Conservation (phyloP, 2,113 vertebrate genomes). For the Lathamus discolor region DNA sequence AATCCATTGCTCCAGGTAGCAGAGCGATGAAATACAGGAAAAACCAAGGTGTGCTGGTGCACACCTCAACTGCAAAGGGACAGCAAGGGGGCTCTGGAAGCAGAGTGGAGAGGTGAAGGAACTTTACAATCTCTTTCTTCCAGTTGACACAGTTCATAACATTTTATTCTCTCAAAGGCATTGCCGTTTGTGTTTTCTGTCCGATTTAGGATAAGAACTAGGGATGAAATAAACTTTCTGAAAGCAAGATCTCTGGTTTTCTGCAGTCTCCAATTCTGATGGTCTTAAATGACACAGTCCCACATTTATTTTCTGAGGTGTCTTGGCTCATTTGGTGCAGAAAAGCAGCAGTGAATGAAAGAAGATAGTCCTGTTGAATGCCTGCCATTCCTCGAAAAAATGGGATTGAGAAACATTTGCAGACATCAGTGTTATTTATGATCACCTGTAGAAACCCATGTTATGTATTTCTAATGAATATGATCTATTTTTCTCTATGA, state of each 20-base stretch:
- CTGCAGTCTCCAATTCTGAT: not conserved
- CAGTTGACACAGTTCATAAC: not conserved
- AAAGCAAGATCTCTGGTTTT: not conserved
- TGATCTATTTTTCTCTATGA: not conserved
- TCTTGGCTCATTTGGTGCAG: not conserved
- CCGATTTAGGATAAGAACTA: not conserved
- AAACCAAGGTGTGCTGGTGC: not conserved
- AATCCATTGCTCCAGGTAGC: not conserved
- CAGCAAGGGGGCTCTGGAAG: not conserved
- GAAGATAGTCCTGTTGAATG: not conserved
- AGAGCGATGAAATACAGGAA: not conserved
- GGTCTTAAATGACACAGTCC: not conserved
- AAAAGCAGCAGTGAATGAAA: not conserved
- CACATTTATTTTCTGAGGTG: not conserved
- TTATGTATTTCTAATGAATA: not conserved
- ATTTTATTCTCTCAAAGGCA: not conserved
- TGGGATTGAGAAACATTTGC: not conserved
- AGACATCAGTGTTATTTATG: conserved; percentile 20
- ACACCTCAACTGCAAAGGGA: not conserved
- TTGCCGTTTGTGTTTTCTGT: not conserved
- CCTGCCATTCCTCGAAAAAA: not conserved
- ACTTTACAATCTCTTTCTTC: not conserved
- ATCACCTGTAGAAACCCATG: not conserved
- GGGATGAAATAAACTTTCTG: not conserved
- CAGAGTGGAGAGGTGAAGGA: not conserved